These are phyloP conservation scores for Naso thynnoides DNA, from an alignment of 2,797 vertebrate species.

Conservation along the genomic window DNA sequence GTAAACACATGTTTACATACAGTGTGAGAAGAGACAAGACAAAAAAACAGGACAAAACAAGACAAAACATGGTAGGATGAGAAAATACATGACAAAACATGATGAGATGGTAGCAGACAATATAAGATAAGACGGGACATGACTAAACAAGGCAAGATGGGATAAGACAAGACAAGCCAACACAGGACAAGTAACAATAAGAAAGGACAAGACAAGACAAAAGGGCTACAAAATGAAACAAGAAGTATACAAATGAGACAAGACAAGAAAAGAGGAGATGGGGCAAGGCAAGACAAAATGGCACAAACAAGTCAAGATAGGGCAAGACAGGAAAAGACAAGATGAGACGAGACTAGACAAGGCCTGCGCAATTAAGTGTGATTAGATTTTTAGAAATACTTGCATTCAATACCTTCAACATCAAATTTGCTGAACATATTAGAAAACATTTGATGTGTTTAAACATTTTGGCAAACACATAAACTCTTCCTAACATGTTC, in stretches of 20 bases:
- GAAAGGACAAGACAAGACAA: neutral
- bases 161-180: neutral
- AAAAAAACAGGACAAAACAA: no score
- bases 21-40: neutral
- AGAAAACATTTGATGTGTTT: neutral
- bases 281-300: fast-evolving
- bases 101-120: neutral
- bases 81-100: neutral
- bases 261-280: neutral
- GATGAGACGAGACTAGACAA: neutral
- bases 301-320: neutral
- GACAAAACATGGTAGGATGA: fast-evolving
- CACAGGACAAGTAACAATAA: neutral
- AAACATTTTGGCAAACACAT: neutral
- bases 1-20: slow-evolving; percentile 62
- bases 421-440: neutral
- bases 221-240: no score
- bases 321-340: neutral
- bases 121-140: fast-evolving
- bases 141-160: neutral
- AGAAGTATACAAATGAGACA: neutral
- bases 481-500: neutral
- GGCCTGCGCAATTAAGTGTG: neutral
- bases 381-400: neutral
- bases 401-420: no score